These are phyloP conservation scores for Anoplolepis gracilipes DNA, from an alignment of 1,140 invertebrate genomes.

Conservation along the genomic window DNA sequence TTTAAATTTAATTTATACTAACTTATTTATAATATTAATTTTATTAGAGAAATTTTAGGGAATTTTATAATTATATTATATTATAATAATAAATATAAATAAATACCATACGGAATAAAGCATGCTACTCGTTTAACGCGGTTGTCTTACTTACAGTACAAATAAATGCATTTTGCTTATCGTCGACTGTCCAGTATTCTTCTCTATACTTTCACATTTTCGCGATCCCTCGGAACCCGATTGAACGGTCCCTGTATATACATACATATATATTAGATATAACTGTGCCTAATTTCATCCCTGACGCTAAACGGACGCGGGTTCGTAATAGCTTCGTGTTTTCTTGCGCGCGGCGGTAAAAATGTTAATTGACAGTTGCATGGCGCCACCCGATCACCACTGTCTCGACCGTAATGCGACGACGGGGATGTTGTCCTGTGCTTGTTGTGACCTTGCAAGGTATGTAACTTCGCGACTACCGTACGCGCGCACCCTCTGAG, in stretches of 20 bases:
- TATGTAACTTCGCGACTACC: conserved; percentile 15
- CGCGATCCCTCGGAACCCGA: conserved; percentile 62
- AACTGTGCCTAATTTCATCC: neutral
- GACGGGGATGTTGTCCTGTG: conserved; percentile 43
- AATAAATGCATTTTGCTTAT: too few relatives aligned
- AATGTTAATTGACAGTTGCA: conserved; percentile 85
- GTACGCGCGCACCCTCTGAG: neutral
- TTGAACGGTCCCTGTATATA: conserved; percentile 21
- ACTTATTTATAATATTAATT: too few relatives aligned
- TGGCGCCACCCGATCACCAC: conserved; percentile 81
- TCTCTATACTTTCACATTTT: too few relatives aligned
- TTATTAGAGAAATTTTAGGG: too few relatives aligned
- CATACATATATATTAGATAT: too few relatives aligned
- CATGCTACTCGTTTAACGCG: too few relatives aligned
- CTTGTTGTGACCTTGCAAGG: conserved; percentile 61
- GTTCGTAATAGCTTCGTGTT: conserved; percentile 76
- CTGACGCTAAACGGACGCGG: neutral
- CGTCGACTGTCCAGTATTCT: too few relatives aligned
- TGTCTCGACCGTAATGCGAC: conserved; percentile 62
- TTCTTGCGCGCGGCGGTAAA: conserved; percentile 82
- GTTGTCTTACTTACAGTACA: too few relatives aligned
- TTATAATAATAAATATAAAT: too few relatives aligned
- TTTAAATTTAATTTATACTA: too few relatives aligned
- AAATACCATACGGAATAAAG: too few relatives aligned
- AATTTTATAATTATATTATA: too few relatives aligned